These are phyloP conservation scores for Anoplius nigerrimus DNA, from an alignment of 2,888 invertebrate genomes.

Conservation along the genomic window DNA sequence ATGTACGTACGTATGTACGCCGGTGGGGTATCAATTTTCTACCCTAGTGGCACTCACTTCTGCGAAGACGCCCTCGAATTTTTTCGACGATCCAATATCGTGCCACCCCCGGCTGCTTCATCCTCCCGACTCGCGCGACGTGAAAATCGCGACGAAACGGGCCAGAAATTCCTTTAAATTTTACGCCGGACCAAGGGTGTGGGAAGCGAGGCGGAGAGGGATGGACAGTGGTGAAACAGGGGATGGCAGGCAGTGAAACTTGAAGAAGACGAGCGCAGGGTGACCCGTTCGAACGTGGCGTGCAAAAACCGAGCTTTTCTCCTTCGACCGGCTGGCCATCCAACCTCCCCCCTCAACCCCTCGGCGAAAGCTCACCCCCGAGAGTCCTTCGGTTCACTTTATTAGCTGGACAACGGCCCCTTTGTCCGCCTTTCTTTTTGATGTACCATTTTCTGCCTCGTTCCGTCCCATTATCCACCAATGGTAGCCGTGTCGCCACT, in stretches of 20 bases:
- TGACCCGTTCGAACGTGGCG: not conserved
- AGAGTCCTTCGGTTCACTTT: slow-evolving; percentile 38
- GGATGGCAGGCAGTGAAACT: not conserved
- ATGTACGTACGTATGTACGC: no score
- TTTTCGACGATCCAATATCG: no score
- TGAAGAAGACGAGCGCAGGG: not conserved
- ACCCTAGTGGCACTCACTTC: no score
- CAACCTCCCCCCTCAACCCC: no score
- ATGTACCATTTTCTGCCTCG: slow-evolving; percentile 51
- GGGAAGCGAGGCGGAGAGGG: slow-evolving; percentile 2
- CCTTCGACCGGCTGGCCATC: no score
- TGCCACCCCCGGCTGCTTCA: no score
- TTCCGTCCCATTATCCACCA: slow-evolving; percentile 58
- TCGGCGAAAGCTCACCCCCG: no score
- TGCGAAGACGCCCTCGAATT: no score
- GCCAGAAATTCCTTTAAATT: slow-evolving; percentile 11
- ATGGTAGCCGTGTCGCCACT: slow-evolving; percentile 43
- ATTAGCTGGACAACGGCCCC: slow-evolving; percentile 50
- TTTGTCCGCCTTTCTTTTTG: slow-evolving; percentile 56
- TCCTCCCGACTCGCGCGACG: no score
- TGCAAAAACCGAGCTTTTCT: slow-evolving; percentile 2
- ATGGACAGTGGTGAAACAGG: not conserved
- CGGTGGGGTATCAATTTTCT: no score
- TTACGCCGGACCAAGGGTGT: not conserved
- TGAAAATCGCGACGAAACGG: slow-evolving; percentile 1